Evolutionary conservation across 2,113 vertebrate genomes (phyloP), one percentile per base, ranked within the genome.

Genomic region (Terrapene triunguis): DNA sequence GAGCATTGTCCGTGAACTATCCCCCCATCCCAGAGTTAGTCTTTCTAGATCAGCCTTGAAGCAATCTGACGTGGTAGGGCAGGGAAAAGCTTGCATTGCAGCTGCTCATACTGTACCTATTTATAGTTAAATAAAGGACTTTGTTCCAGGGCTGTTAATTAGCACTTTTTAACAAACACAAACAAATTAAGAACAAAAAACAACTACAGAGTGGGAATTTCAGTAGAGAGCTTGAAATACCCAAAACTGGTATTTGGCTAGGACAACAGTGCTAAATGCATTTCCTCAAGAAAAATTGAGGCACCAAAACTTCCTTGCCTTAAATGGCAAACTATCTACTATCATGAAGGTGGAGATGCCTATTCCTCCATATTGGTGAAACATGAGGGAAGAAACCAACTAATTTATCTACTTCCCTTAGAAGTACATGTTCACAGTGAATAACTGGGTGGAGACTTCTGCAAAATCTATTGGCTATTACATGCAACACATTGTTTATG

Each of bases 361-460:
- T 57, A 82, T 48, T 0, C 0, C 8, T 53, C 38, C 3, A 0
- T 11, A 14, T 29, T 24, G 81, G 89, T 8, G 1, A 79, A 74
- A 42, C 80, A 85, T n/a, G 55, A 57, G 69, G 87, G 55, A 11
- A 74, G 48, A 78, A 78, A 44, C 10, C 22, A 44, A 47, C 27
- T 17, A 74, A 2, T 84, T 82, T 47, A 80, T 47, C 57, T 57
- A 38, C n/a, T 90, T 82, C 35, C 24, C 72, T 76, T 54, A 72
- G 14, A 51, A 35, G 69, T 25, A 25, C 8, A 76, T 27, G 10
- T 22, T 21, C 38, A 38, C 76, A n/a, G 25, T 8, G 44, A 76
- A 44, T 76, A 76, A 57, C 8, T 50, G 21, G 85, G 38, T 65
- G 54, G 0, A 80, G 21, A 78, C 42, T 5, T 48, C 0, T 2